Base-by-base conservation (phyloP, 2,888 invertebrate genomes). In the Phrixothrix hirtus region DNA sequence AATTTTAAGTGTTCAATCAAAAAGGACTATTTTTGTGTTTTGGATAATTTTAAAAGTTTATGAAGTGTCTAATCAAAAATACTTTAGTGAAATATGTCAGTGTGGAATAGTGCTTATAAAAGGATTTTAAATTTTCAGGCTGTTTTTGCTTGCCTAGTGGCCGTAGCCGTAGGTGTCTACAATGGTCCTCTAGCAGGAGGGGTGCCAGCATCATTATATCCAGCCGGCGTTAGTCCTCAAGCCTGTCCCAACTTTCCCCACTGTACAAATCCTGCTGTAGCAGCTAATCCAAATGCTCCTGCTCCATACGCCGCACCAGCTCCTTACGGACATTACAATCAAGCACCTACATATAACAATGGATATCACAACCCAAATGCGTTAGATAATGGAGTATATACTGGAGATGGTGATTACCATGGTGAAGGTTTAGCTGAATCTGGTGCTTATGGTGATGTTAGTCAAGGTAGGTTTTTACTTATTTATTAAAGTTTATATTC, bases 341-440 rank as follows among this genome's bases (percentile, higher is more conserved):
- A 53, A 14, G 32, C 7, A 9, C 54, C 57, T 12, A 15, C 30
- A 11, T 55, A 10, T 2, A 11, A 54, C 46, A 53, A 60, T 17
- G 63, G 61, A 26, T 55, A 48, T 26, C 63, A 63, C 49, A 64
- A 66, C 58, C 64, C 64, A 52, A 71, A 71, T 48, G 69, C 68
- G 47, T 59, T 75, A 47, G 72, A 74, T 59, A 62, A 64, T 45
- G 74, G 74, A 29, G 69, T 66, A 54, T 74, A 75, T 65, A 71
- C 67, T 54, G 75, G 74, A 37, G 74, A 75, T 61, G 74, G 74
- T 36, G 75, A 76, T 59, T 76, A 74, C 65, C 74, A 66, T 55
- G 76, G 76, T 9, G 76, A 76, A 70, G 76, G 76, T 45, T 67
- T 76, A 14, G 72, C 71, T 32, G 76, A 76, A 65, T 69, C 75